Evolutionary conservation across 2,888 invertebrate species (phyloP), one percentile per base, ranked within the genome.

Genomic region (Rambutsinella grinnellia): DNA sequence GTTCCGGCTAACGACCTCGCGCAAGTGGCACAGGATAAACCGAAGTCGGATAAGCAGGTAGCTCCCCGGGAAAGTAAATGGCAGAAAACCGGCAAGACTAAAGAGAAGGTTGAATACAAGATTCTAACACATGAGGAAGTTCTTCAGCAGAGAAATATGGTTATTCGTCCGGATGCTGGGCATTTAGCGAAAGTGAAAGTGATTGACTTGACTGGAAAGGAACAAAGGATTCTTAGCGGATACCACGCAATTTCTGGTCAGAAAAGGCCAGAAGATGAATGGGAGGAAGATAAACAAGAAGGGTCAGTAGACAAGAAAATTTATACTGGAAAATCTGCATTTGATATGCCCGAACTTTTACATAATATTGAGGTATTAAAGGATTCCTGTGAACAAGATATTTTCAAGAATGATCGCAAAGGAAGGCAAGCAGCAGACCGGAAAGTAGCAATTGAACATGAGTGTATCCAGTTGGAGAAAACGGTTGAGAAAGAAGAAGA

Each of bases 161-260:
- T 78, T 19, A 76, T 76, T 24, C 76, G 83, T 6, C 81, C 81
- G 17, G 83, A 83, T 67, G 81, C 82, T 36, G 83, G 83, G 79
- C 67, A 75, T 74, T 87, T 95, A 61, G 91, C 92, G 36, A 94
- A 94, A 87, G 96, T 97, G 51, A 98, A 98, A 83, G 98, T 99
- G 13, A 99, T 99, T 80, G 99, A 99, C 87, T 96, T 99, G 96
- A 99, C 99, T 6, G 99, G 99, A 0, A 95, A 94, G 0, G 96
- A 99, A 87, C 93, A 94, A 86, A 90, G 96, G 68, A 94, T 99
- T 46, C 89, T 96, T 2, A 94, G 93, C 85, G 96, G 97, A 0
- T 97, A 97, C 87, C 96, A 96, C 87, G 96, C 97, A 0, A 90
- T 97, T 49, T 91, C 93, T 0, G 89, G 89, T 53, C 90, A 90